Conservation (phyloP, 1,140 invertebrate genomes). For the Hylyphantes graminicola region DNA sequence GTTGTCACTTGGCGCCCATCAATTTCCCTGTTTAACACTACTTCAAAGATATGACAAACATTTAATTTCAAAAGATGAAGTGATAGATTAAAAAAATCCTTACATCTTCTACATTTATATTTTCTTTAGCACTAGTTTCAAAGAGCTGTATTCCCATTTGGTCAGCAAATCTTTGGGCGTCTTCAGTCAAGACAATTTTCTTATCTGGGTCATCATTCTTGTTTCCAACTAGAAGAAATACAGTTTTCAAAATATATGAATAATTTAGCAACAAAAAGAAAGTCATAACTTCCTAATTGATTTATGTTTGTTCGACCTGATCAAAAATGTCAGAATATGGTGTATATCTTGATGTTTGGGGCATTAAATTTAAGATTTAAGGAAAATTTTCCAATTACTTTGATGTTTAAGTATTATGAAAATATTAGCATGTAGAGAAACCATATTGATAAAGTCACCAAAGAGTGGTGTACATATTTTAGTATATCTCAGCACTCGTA, state of each 20-base stretch:
- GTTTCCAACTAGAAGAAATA: slow-evolving; percentile 87
- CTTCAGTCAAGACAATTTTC: slow-evolving; percentile 96
- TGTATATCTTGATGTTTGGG: too few relatives aligned
- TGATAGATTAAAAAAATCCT: background rate
- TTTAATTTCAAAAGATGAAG: background rate
- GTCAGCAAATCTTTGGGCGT: slow-evolving; percentile 95
- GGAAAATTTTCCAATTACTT: too few relatives aligned
- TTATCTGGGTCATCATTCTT: slow-evolving; percentile 97
- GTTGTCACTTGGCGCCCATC: background rate
- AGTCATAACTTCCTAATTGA: too few relatives aligned
- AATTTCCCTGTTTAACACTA: background rate
- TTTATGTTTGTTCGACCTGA: too few relatives aligned
- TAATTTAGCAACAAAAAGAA: too few relatives aligned
- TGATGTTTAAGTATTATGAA: too few relatives aligned
- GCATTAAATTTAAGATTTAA: too few relatives aligned
- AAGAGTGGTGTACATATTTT: too few relatives aligned
- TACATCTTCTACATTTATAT: slow-evolving; percentile 97
- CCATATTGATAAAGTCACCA: too few relatives aligned
- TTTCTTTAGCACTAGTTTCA: slow-evolving; percentile 99
- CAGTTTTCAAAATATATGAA: slow-evolving; percentile 13
- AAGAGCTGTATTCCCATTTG: slow-evolving; percentile 97
- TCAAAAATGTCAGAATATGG: too few relatives aligned
- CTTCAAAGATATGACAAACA: background rate
- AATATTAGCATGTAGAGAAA: too few relatives aligned
- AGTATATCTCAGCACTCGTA: too few relatives aligned